A percentile compares a stretch with the other conserved stretches of the same genome.
Evolutionary conservation across 2,113 vertebrate species (phyloP).

Genomic region (Silurus asotus): DNA sequence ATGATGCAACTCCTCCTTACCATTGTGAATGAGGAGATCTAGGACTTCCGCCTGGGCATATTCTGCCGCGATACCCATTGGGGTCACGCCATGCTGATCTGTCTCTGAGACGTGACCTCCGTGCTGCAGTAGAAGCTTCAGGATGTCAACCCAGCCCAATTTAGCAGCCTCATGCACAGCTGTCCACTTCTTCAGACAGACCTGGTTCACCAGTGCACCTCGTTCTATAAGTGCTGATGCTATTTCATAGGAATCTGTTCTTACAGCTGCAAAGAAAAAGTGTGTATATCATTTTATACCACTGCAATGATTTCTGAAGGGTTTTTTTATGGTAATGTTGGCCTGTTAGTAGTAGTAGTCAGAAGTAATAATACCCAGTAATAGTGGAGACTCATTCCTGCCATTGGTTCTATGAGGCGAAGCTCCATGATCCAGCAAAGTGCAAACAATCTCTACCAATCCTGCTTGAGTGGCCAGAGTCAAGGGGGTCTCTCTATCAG

Average conservation of each 20-base stretch:
- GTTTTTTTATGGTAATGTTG: background rate
- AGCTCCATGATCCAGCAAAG: slow-evolving; percentile 73
- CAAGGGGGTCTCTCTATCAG: slow-evolving; percentile 76
- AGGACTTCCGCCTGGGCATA: slow-evolving; percentile 79
- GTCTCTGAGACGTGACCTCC: slow-evolving; percentile 72
- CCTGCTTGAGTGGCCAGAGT: slow-evolving; percentile 74
- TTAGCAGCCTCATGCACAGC: slow-evolving; percentile 84
- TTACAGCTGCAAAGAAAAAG: slow-evolving; percentile 70
- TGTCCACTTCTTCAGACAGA: slow-evolving; percentile 79
- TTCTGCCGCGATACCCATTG: slow-evolving; percentile 79
- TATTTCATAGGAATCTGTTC: slow-evolving; percentile 74
- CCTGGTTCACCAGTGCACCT: slow-evolving; percentile 75
- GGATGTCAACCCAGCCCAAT: slow-evolving; percentile 71
- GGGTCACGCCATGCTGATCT: slow-evolving; percentile 81
- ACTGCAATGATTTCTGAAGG: background rate
- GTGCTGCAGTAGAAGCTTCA: slow-evolving; percentile 74
- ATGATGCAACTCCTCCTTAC: slow-evolving; percentile 35
- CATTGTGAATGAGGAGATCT: slow-evolving; percentile 83
- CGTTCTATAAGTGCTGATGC: slow-evolving; percentile 72
- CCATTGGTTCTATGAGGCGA: slow-evolving; percentile 75
- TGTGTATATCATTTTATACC: background rate
- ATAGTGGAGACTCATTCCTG: slow-evolving; percentile 76
- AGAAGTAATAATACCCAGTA: slow-evolving; percentile 69
- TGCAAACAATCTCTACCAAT: slow-evolving; percentile 69
- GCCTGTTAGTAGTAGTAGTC: background rate